Evolutionary conservation across 2,797 vertebrate genomes (phyloP), one percentile per base, ranked within the genome.

Genomic region (Heliangelus exortis): DNA sequence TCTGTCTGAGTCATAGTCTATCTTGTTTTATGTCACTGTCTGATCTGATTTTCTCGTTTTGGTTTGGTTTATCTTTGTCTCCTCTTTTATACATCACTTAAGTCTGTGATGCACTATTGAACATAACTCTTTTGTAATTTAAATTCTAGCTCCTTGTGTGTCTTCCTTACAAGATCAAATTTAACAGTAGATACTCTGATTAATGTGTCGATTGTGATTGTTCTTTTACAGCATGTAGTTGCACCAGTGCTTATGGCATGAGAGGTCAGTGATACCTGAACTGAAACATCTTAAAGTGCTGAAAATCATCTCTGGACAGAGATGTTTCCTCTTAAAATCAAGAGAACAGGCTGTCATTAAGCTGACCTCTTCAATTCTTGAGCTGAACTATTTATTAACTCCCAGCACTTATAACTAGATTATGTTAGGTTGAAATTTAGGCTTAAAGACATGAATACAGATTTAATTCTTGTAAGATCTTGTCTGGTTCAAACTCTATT

Each of bases 271-370:
- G 88, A 92, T 33, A 95, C 71, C 74, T 95, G 97, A 97, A 96
- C 91, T 59, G 11, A 96, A 97, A 96, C 87, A 94, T 95, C 96
- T 98, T 96, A 84, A 95, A 97, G 72, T 83, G 67, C 13, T 84
- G 33, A 68, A 93, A 96, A 87, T 76, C 43, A 69, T 79, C 33
- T 90, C 57, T 79, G 63, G 55, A 84, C 66, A 86, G 76, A 93
- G 9, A 59, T 45, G 11, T 16, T 65, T 58, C 39, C 57, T 78
- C 29, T 36, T 79, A 62, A 90, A 86, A 82, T 68, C 34, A 80
- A 78, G 25, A 6, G 3, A 92, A 71, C 25, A 43, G 36, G 12
- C 39, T 76, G 26, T 68, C 33, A 72, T 91, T 91, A 92, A 54
- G 23, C 20, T 87, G 41, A 47, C 25, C 19, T 71, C 29, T 80